Evolutionary conservation across 2,113 vertebrate genomes (phyloP), one percentile per base, ranked within the genome.

Genomic region (Psettodes erumei): DNA sequence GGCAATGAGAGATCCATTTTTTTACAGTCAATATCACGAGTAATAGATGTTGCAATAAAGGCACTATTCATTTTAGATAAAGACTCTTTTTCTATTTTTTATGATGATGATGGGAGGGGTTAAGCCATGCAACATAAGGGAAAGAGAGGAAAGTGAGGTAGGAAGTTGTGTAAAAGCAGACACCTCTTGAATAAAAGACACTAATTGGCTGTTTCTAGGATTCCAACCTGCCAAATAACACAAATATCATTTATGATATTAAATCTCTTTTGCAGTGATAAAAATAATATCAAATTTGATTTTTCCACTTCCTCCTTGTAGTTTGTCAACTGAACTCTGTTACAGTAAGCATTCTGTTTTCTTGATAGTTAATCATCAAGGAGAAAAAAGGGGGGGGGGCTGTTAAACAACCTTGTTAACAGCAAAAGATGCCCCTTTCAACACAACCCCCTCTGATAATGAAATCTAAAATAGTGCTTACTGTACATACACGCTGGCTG

Each of bases 351-450:
- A 42, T 2, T 0, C 11, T n/a, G 37, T 50, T 62, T 53, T 65
- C 60, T 61, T 15, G 50, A 27, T 35, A 27, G 32, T 50, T 65
- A 35, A 83, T 68, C 66, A 76, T 18, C 21, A 23, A 53, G 10
- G 32, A 64, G 54, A 35, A 71, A 18, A 33, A 30, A 23, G 23
- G 32, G 7, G 21, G 9, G 19, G 53, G n/a, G 21, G 67, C 37
- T 45, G 60, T 53, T 67, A 78, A 79, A 78, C 79, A 90, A 82
- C 81, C 75, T 88, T 87, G 87, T 91, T 90, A 89, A 86, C 85
- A 90, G 66, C 30, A 67, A 82, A 90, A 91, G 35, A 90, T 91
- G 86, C 86, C 48, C 74, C 61, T 86, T 91, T 89, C 86, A 90
- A 87, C 83, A 83, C 28, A 61, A 83, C 89, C 65, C 60, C 70